Evolutionary conservation across 2,888 invertebrate genomes (phyloP), one percentile per base, ranked within the genome.

Genomic region (Nomada lathburiana): DNA sequence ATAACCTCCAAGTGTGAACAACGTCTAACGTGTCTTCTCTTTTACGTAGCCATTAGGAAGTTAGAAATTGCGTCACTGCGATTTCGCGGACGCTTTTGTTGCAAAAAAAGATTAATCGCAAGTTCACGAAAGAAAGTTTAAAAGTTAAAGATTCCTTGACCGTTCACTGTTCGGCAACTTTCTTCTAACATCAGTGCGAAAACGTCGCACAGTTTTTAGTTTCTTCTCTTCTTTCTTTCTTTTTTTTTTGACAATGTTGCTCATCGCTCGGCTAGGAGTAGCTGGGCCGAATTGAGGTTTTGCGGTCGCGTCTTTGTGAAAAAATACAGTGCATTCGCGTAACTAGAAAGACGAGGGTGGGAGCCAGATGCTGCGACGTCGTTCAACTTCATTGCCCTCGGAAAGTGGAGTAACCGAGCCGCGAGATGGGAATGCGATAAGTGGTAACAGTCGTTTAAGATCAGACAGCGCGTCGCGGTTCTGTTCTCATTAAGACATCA

Each of bases 1-100:
- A 84, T 84, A 86, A 84, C 75, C 53, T 16, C 44, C 69, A 77
- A 87, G 86, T 68, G 84, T 72, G 86, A 86, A 86, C 63, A 70
- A 67, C 77, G 60, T 72, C 82, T 76, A 74, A 26, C 62, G 52
- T 57, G 72, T 44, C 74, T 83, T 73, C 75, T 82, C 63, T 62
- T 72, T 53, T 80, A 59, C 65, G 16, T n/a, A n/a, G 55, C 68
- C 52, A 26, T 65, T 67, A 29, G 18, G 50, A 67, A 42, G n/a
- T 2, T 44, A n/a, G n/a, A 18, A 64, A 50, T 26, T 20, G 20
- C 62, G 50, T 20, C 47, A 23, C 29, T 7, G 44, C 18, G 16
- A 26, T 36, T 53, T 20, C 20, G 2, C 16, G 23, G 1, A 26
- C 7, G 16, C 4, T 20, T n/a, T 29, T 16, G n/a, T 9, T 20